These are phyloP conservation scores for Crotalus tigris DNA, from an alignment of 2,113 vertebrate species.

Conservation along the genomic window DNA sequence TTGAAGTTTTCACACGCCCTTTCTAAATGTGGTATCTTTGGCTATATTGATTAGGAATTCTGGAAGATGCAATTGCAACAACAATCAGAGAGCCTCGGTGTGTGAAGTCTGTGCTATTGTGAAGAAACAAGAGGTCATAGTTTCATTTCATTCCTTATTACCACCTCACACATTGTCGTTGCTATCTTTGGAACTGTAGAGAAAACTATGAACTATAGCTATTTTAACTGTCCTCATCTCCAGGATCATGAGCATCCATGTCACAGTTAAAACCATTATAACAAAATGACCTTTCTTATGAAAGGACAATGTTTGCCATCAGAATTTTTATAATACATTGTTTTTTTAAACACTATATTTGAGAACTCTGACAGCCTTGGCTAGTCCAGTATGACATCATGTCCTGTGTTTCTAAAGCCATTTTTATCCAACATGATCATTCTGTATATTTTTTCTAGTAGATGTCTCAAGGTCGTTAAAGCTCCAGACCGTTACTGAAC, in stretches of 20 bases:
- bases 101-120: neutral
- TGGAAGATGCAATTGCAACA: neutral
- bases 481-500: constrained; percentile 12
- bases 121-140: neutral
- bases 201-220: neutral
- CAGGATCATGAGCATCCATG: no score
- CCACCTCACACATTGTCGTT: no score
- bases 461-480: constrained; percentile 8
- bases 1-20: no score
- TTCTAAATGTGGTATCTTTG: neutral
- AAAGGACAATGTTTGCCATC: neutral
- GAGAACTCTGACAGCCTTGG: neutral
- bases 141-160: neutral
- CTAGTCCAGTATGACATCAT: neutral
- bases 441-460: constrained; percentile 8
- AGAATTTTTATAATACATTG: neutral
- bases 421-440: neutral
- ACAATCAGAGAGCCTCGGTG: neutral
- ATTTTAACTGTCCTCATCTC: neutral
- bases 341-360: neutral
- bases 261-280: neutral
- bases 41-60: neutral
- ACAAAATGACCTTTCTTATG: neutral
- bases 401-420: neutral
- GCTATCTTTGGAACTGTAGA: neutral